Percentiles rank a stretch among this genome's conserved stretches.
Evolutionary conservation across 2,113 vertebrate genomes (phyloP).

Genomic region (Phrynocephalus versicolor): DNA sequence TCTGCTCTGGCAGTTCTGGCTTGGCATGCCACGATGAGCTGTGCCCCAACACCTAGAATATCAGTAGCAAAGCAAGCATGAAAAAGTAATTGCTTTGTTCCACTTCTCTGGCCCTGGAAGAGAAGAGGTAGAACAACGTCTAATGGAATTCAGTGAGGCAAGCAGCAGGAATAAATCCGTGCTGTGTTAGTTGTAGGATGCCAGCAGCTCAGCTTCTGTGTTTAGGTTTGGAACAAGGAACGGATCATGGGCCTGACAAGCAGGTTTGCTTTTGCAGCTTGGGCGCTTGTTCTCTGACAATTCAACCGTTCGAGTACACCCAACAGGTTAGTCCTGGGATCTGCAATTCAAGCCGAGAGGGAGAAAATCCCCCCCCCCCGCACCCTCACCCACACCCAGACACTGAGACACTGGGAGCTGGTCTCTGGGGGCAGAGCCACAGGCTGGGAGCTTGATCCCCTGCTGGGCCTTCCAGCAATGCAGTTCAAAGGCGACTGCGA

Average conservation of each 20-base stretch:
- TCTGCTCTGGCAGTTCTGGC: background rate
- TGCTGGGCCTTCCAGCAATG: too few species aligned
- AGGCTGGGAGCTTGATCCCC: too few species aligned
- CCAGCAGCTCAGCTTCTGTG: background rate
- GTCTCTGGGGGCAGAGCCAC: too few species aligned
- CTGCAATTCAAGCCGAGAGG: too few species aligned
- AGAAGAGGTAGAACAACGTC: background rate
- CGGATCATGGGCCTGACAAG: background rate
- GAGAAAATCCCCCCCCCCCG: too few species aligned
- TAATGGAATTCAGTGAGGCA: background rate
- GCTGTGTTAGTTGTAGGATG: background rate
- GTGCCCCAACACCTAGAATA: background rate
- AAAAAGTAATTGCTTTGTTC: background rate
- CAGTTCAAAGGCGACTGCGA: too few species aligned
- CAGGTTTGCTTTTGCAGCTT: background rate
- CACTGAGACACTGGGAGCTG: too few species aligned
- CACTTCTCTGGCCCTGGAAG: background rate
- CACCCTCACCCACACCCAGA: too few species aligned
- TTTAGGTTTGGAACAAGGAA: background rate
- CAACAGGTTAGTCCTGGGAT: too few species aligned
- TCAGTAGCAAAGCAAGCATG: background rate
- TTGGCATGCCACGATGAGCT: background rate
- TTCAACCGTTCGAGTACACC: too few species aligned
- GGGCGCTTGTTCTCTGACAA: background rate
- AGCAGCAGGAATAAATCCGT: background rate